Evolutionary conservation across 92 coral and sea anemone genomes (phyloP).

Genomic region (Actinostola sp.): DNA sequence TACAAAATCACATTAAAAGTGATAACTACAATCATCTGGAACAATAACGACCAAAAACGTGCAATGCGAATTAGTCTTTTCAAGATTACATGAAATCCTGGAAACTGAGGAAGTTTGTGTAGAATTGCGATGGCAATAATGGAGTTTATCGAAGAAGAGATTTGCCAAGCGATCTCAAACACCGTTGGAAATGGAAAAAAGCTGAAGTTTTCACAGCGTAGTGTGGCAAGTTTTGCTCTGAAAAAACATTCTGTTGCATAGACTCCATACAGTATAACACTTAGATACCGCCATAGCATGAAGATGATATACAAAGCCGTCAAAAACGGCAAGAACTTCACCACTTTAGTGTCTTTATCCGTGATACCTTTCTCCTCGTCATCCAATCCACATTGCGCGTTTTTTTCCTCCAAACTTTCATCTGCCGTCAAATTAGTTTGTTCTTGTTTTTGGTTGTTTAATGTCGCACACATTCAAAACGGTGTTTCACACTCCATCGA

Average conservation of each 20-base stretch:
- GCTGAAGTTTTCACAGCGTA: slow-evolving; percentile 78
- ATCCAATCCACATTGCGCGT: too few relatives aligned
- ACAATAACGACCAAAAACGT: slow-evolving; percentile 83
- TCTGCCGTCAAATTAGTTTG: neutral
- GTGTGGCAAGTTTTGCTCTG: slow-evolving; percentile 79
- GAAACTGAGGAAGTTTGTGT: slow-evolving; percentile 62
- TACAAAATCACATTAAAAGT: slow-evolving; percentile 58
- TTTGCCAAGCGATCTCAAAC: slow-evolving; percentile 86
- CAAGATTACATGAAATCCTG: slow-evolving; percentile 57
- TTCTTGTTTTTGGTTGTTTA: neutral
- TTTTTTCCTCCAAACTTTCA: neutral
- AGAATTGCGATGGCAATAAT: slow-evolving; percentile 57
- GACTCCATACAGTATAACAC: slow-evolving; percentile 61
- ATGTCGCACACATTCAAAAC: neutral
- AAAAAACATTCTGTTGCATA: slow-evolving; percentile 85
- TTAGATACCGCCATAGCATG: slow-evolving; percentile 65
- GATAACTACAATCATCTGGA: slow-evolving; percentile 69
- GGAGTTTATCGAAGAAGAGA: slow-evolving; percentile 64
- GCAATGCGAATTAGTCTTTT: slow-evolving; percentile 60
- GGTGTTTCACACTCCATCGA: too few relatives aligned
- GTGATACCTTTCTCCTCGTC: neutral
- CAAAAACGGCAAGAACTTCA: slow-evolving; percentile 1
- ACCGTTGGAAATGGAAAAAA: slow-evolving; percentile 67
- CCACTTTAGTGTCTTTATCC: neutral
- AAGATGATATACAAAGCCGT: slow-evolving; percentile 54